Base-by-base conservation (phyloP, 1,140 invertebrate species). In the Eupristina koningsbergeri region DNA sequence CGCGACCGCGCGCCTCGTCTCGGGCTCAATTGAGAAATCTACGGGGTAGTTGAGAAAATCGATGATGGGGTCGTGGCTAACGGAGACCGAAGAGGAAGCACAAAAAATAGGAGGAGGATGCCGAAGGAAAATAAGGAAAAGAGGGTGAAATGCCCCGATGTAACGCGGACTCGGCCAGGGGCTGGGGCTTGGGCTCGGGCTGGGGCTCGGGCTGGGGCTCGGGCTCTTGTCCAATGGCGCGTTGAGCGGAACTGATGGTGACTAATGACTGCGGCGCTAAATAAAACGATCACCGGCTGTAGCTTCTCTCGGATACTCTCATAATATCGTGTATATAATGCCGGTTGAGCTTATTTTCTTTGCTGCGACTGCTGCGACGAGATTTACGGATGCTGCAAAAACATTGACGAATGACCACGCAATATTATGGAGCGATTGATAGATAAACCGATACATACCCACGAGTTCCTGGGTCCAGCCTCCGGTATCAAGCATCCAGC, bases 361-460 rank as follows among this genome's bases (percentile, higher is more conserved):
- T 63, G 6, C 22, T 67, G 22, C 41, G 11, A 11, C 5, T 31
- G 29, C 5, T 79, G n/a, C 63, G 39, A 45, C 47, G 11, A 61
- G 50, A n/a, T 45, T 36, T 69, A 39, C 67, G 79, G 22, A 63
- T 11, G 31, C 58, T 71, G 47, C 58, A 85, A 87, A 86, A 88
- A 87, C 85, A 61, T 86, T 89, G 87, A 88, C 85, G 87, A 87
- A 88, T 83, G 87, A 88, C 80, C 84, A 79, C 79, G 83, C 81
- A 86, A 89, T 88, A 90, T 90, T 89, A 88, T 88, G 89, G 88
- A 89, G 87, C 87, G 89, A 88, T 90, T 90, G 89, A 90, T 90
- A 88, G 86, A 90, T 90, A 87, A 85, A 86, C 74, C 84, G 86
- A 87, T 87, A 86, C 73, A 84, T n/a, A 34, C 22, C 45, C 39